These are phyloP conservation scores for Cristatella mucedo DNA, from an alignment of 2,888 invertebrate genomes.

Conservation along the genomic window DNA sequence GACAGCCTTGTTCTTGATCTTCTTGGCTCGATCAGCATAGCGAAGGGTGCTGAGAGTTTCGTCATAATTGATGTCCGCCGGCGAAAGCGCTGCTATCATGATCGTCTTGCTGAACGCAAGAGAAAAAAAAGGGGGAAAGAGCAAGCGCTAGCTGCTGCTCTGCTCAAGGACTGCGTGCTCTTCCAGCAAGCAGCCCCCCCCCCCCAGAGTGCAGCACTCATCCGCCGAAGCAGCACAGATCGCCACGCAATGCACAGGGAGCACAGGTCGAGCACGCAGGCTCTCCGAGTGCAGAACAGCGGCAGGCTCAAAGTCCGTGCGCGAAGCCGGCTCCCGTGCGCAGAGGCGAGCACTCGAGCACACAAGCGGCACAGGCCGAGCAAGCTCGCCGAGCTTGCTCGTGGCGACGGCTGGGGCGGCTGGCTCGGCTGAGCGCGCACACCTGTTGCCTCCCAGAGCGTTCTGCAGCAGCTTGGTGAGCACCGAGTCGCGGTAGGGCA, in stretches of 20 bases:
- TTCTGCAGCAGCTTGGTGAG: conserved; percentile 39
- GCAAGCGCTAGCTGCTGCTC: background rate
- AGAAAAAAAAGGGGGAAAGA: background rate
- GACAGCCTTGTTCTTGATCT: conserved; percentile 38
- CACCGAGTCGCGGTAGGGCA: conserved; percentile 38
- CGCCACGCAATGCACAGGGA: too few species aligned
- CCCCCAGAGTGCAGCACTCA: too few species aligned
- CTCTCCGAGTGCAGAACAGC: too few species aligned
- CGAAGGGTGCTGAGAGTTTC: conserved; percentile 36
- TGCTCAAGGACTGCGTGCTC: background rate
- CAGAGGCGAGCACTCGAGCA: too few species aligned
- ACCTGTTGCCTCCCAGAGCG: conserved; percentile 40
- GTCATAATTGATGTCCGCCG: conserved; percentile 39
- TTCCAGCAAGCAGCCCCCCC: background rate
- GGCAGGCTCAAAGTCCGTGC: too few species aligned
- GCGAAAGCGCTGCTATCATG: conserved; percentile 39
- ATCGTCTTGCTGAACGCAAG: conserved; percentile 34
- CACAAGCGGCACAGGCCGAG: too few species aligned
- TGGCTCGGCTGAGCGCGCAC: background rate
- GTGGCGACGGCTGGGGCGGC: too few species aligned
- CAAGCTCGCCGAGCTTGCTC: too few species aligned
- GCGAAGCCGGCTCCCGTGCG: too few species aligned
- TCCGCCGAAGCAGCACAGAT: too few species aligned
- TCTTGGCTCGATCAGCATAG: conserved; percentile 38
- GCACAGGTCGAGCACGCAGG: too few species aligned